Evolutionary conservation across 2,888 invertebrate species (phyloP).

Genomic region (Creontiades dilutus): DNA sequence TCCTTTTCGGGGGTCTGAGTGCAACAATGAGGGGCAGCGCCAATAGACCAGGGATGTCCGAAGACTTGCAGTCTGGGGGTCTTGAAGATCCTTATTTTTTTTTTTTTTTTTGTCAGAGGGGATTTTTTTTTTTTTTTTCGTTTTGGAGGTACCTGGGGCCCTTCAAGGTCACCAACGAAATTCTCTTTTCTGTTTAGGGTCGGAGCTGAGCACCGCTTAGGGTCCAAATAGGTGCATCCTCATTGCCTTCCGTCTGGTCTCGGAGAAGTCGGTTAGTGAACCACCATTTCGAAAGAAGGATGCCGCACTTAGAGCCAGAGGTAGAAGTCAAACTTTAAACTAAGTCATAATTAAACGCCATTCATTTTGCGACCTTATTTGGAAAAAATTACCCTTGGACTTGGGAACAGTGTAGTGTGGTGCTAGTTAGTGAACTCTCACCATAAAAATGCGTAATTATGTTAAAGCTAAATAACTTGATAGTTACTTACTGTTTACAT

Average conservation of each 20-base stretch:
- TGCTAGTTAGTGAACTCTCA: too few species aligned
- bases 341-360: too few species aligned
- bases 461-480: too few species aligned
- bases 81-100: not conserved
- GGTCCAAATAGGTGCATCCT: conserved; percentile 31
- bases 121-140: too few species aligned
- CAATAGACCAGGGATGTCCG: not conserved
- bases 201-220: conserved; percentile 12
- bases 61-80: conserved; percentile 50
- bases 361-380: too few species aligned
- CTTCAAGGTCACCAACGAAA: conserved; percentile 36
- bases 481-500: too few species aligned
- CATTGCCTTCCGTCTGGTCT: not conserved
- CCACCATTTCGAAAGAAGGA: too few species aligned
- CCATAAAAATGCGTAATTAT: too few species aligned
- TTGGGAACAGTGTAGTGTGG: too few species aligned
- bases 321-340: too few species aligned
- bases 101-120: not conserved
- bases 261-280: not conserved
- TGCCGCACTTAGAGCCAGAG: too few species aligned
- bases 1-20: not conserved
- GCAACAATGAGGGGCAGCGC: conserved; percentile 10
- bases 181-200: not conserved
- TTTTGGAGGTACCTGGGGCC: not conserved
- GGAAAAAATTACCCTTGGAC: too few species aligned